Conservation (phyloP, 2,888 invertebrate genomes). For the Cistogaster globosa region DNA sequence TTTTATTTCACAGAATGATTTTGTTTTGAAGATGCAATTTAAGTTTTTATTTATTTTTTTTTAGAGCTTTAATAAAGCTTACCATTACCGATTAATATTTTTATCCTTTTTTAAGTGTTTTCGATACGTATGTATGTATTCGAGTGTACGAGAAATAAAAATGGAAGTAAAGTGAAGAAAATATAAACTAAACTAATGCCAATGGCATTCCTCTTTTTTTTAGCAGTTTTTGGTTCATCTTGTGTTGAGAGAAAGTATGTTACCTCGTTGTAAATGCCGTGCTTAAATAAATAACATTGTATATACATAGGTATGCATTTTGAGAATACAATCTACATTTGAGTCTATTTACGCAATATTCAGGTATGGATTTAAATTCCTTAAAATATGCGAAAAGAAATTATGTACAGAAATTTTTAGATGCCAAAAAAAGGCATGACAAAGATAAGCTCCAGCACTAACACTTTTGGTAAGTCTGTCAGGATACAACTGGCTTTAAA, state of each 20-base stretch:
- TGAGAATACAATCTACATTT: neutral
- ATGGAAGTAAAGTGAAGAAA: neutral
- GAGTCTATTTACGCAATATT: slow-evolving; percentile 20
- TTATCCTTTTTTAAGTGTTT: neutral
- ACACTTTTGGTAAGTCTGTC: no score
- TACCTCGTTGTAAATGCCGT: neutral
- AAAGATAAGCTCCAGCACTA: no score
- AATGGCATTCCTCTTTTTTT: slow-evolving; percentile 48
- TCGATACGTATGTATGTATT: neutral
- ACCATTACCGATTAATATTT: no score
- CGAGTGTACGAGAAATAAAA: neutral
- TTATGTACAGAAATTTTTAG: no score
- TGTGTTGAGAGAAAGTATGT: no score
- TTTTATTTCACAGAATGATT: no score
- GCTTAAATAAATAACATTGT: slow-evolving; percentile 31
- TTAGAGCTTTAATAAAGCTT: no score
- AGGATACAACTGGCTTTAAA: no score
- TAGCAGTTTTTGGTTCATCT: slow-evolving; percentile 43
- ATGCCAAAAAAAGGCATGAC: no score
- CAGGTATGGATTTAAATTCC: neutral
- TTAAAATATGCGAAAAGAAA: neutral
- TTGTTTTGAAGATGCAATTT: no score
- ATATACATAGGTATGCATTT: no score
- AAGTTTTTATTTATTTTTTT: no score
- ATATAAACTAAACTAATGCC: slow-evolving; percentile 57